Percentiles rank a stretch among this genome's conserved stretches.
phyloP scores from a whole-genome alignment of 2,888 invertebrate genomes.

The Falcaria lacertinaria region DNA sequence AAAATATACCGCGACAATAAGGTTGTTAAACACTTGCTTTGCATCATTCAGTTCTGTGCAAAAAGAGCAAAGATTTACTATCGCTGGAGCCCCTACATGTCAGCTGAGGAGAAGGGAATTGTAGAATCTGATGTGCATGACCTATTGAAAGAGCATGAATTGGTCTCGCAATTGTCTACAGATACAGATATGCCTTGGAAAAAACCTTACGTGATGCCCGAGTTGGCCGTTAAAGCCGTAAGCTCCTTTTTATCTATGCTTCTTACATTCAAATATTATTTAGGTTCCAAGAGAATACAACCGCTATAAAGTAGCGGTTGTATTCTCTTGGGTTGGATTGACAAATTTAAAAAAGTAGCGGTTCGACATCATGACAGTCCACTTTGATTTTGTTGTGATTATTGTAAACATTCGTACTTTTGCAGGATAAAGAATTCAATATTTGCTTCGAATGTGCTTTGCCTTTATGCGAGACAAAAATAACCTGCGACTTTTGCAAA shows the following conservation, averaged over 20 bases:
- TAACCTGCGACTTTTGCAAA: conserved; percentile 46
- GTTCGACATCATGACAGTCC: too few species aligned
- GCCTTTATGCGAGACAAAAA: conserved; percentile 37
- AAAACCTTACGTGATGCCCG: conserved; percentile 46
- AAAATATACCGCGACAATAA: conserved; percentile 36
- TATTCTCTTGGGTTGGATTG: too few species aligned
- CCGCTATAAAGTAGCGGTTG: too few species aligned
- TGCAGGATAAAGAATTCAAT: conserved; percentile 50
- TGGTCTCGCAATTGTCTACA: conserved; percentile 12
- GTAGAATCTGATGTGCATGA: conserved; percentile 41
- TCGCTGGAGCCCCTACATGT: conserved; percentile 15
- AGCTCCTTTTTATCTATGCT: too few species aligned
- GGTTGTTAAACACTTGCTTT: conserved; percentile 46
- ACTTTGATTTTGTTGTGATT: too few species aligned
- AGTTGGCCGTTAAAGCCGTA: conserved; percentile 33
- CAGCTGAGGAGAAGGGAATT: conserved; percentile 35
- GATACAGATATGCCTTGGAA: conserved; percentile 27
- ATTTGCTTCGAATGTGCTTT: conserved; percentile 64
- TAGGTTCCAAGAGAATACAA: too few species aligned
- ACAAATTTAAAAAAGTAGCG: too few species aligned
- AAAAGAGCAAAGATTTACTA: conserved; percentile 17
- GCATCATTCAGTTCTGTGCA: conserved; percentile 46
- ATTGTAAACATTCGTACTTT: conserved; percentile 5
- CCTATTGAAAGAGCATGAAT: conserved; percentile 37
- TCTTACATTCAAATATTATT: too few species aligned